phyloP scores from a whole-genome alignment of 2,113 vertebrate genomes.

The human region DNA sequence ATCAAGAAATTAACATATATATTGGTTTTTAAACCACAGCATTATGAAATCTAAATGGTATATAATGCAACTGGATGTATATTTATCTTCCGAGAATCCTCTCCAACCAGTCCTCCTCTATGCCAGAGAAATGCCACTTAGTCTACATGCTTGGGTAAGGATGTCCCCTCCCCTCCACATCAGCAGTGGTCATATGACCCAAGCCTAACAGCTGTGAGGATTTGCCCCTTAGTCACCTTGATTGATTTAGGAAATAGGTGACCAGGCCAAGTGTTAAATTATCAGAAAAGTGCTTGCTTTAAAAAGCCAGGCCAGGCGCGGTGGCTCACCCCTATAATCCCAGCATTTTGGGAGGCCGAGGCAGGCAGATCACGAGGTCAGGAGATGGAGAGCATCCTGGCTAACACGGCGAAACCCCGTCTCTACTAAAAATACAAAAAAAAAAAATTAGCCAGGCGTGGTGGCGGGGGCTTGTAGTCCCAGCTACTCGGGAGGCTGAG shows the following conservation, averaged over 20 bases:
- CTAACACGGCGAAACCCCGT: too few relatives aligned
- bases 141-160: neutral
- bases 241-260: neutral
- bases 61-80: neutral
- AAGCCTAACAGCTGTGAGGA: neutral
- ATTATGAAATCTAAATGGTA: neutral
- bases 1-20: constrained; percentile 16
- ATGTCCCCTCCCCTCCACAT: neutral
- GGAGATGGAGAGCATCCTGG: too few relatives aligned
- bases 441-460: too few relatives aligned
- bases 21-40: neutral
- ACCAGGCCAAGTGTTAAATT: neutral
- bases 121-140: neutral
- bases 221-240: neutral
- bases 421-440: too few relatives aligned
- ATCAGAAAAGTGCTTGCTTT: neutral
- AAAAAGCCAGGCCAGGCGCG: neutral
- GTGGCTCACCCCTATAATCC: too few relatives aligned
- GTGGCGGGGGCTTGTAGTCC: too few relatives aligned
- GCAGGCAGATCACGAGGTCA: too few relatives aligned
- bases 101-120: neutral
- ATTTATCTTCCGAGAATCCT: neutral
- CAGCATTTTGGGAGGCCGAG: too few relatives aligned
- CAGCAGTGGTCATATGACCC: neutral
- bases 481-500: too few relatives aligned